Evolutionary conservation across 2,113 vertebrate species (phyloP).

Genomic region (Heloderma charlesbogerti): DNA sequence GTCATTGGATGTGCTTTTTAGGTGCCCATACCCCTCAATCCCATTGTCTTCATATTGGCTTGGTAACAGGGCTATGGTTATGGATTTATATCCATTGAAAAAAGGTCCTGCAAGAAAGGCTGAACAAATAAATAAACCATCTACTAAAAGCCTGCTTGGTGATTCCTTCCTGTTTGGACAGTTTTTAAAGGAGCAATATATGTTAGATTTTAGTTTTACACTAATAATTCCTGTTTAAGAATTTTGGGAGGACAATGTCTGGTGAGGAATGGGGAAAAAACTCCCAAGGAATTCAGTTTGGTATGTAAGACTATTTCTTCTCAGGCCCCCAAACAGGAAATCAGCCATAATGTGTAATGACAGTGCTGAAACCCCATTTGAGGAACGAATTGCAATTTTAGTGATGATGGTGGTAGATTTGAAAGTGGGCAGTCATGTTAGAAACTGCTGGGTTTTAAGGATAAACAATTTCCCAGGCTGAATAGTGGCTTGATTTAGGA

Average conservation of each 20-base stretch:
- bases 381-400: background rate
- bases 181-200: background rate
- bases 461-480: background rate
- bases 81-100: background rate
- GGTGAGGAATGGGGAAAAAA: background rate
- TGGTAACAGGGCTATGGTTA: background rate
- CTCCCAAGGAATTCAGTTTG: too few relatives aligned
- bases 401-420: background rate
- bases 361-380: background rate
- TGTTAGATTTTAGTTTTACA: background rate
- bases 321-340: background rate
- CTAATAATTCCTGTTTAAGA: background rate
- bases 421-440: background rate
- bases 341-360: background rate
- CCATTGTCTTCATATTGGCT: background rate
- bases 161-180: background rate
- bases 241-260: background rate
- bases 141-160: background rate
- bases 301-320: background rate
- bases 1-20: too few relatives aligned
- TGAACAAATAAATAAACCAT: background rate
- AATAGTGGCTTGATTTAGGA: background rate
- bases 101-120: background rate
- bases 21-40: too few relatives aligned
- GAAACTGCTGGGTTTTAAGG: background rate